Conservation (phyloP, 2,797 vertebrate genomes). For the Chanos chanos region DNA sequence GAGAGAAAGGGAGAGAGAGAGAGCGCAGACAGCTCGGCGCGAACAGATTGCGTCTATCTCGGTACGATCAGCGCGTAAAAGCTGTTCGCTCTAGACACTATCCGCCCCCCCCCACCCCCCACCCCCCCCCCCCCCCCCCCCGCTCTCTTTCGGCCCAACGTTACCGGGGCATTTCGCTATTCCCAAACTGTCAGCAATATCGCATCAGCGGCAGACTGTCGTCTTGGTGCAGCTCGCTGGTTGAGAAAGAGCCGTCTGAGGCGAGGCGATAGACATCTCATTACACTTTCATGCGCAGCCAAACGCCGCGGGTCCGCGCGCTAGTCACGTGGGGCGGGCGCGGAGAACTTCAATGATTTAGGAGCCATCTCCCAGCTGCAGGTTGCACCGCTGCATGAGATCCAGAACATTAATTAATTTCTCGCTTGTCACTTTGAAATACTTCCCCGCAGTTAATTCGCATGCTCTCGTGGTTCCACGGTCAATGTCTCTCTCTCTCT, state of each 20-base stretch:
- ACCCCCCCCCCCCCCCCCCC: not conserved
- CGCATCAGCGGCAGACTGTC: slow-evolving; percentile 42
- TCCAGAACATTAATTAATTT: slow-evolving; percentile 45
- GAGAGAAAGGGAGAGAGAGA: slow-evolving; percentile 17
- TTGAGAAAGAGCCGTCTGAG: slow-evolving; percentile 27
- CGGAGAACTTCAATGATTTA: slow-evolving; percentile 51
- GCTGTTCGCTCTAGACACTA: too few relatives aligned
- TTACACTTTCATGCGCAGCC: slow-evolving; percentile 63
- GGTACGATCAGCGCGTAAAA: slow-evolving; percentile 46
- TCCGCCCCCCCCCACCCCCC: slow-evolving; percentile 2
- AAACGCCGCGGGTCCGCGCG: slow-evolving; percentile 42
- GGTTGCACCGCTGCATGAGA: slow-evolving; percentile 22
- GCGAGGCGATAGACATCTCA: slow-evolving; percentile 58
- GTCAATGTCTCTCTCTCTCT: slow-evolving; percentile 7
- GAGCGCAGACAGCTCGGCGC: slow-evolving; percentile 18
- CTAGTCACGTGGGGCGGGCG: slow-evolving; percentile 45
- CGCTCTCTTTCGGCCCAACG: slow-evolving; percentile 18
- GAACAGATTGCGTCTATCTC: slow-evolving; percentile 56
- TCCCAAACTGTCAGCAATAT: slow-evolving; percentile 53
- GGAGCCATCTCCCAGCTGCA: slow-evolving; percentile 45
- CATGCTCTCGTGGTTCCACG: slow-evolving; percentile 27
- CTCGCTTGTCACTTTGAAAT: slow-evolving; percentile 30
- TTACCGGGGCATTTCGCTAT: slow-evolving; percentile 45
- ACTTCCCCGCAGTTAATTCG: slow-evolving; percentile 29
- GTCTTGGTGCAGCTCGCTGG: slow-evolving; percentile 35